These are phyloP conservation scores for Cerceris rybyensis DNA, from an alignment of 2,888 invertebrate genomes.

Conservation along the genomic window DNA sequence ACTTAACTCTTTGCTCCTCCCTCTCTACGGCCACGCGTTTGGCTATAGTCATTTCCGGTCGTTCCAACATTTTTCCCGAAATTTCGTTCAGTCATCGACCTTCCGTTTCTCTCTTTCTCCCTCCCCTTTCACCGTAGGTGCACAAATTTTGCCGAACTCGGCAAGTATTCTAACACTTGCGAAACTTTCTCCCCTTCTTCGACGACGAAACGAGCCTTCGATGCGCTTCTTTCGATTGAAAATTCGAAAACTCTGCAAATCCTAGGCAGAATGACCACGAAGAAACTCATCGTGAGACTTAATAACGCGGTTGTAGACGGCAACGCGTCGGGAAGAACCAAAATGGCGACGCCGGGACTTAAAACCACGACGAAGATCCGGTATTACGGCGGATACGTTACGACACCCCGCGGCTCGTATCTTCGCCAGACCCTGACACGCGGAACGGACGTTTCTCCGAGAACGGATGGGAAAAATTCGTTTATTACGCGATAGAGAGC, in stretches of 20 bases:
- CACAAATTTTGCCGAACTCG: not conserved
- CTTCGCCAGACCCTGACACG: slow-evolving; percentile 27
- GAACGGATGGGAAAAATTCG: slow-evolving; percentile 39
- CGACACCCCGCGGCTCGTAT: slow-evolving; percentile 47
- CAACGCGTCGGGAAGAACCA: too few species aligned
- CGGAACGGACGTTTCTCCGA: slow-evolving; percentile 32
- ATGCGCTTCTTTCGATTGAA: too few species aligned
- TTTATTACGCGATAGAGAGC: slow-evolving; percentile 48
- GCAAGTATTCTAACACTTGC: slow-evolving; percentile 36
- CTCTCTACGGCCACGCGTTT: slow-evolving; percentile 2
- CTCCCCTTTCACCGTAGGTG: not conserved
- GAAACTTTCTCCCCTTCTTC: too few species aligned
- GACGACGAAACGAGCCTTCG: too few species aligned
- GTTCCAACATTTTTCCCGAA: slow-evolving; percentile 63
- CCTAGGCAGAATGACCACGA: too few species aligned
- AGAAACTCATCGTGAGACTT: too few species aligned
- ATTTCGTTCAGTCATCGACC: slow-evolving; percentile 55
- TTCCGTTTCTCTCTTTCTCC: slow-evolving; percentile 7
- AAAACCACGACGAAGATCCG: not conserved
- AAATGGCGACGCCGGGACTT: not conserved
- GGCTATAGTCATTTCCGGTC: slow-evolving; percentile 55
- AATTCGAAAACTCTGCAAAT: too few species aligned
- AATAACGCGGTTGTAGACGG: too few species aligned
- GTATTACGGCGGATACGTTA: slow-evolving; percentile 52
- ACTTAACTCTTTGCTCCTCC: slow-evolving; percentile 53